Evolutionary conservation across 2,888 invertebrate genomes (phyloP).

Genomic region (Blera fallax): DNA sequence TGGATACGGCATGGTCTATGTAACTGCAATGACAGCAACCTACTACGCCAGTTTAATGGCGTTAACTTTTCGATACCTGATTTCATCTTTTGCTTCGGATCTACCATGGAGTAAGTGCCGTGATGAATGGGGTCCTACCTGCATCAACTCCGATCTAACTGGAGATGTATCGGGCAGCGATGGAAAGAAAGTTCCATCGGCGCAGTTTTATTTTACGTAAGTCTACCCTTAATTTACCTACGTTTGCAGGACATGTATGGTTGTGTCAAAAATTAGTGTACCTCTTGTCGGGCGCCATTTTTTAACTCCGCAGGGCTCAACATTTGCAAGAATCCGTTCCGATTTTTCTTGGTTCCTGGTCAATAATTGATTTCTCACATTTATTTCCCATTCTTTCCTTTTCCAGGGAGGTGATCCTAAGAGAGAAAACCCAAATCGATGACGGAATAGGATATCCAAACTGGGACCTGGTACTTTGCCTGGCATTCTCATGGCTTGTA

Average conservation of each 20-base stretch:
- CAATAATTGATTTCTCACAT: neutral
- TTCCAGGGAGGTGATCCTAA: slow-evolving; percentile 82
- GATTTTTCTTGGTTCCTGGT: no score
- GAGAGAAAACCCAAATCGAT: slow-evolving; percentile 82
- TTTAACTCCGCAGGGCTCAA: no score
- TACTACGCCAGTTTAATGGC: slow-evolving; percentile 88
- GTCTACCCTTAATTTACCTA: no score
- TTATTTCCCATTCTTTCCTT: neutral
- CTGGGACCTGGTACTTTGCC: slow-evolving; percentile 83
- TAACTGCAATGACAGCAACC: slow-evolving; percentile 84
- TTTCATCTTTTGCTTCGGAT: slow-evolving; percentile 84
- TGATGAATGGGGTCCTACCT: slow-evolving; percentile 17
- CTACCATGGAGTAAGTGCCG: slow-evolving; percentile 84
- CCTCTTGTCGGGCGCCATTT: no score
- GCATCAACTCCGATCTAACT: slow-evolving; percentile 52
- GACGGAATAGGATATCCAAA: slow-evolving; percentile 84
- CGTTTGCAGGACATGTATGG: no score
- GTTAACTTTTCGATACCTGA: slow-evolving; percentile 85
- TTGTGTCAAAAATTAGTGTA: no score
- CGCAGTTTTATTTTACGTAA: slow-evolving; percentile 82
- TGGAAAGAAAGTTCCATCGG: slow-evolving; percentile 77
- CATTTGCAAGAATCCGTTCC: no score
- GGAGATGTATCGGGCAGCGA: slow-evolving; percentile 21
- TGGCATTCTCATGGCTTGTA: slow-evolving; percentile 83
- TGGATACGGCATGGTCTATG: slow-evolving; percentile 82